Percentiles rank a stretch among this genome's conserved stretches.
phyloP scores from a whole-genome alignment of 2,888 invertebrate genomes.

The Cheilosia soror region DNA sequence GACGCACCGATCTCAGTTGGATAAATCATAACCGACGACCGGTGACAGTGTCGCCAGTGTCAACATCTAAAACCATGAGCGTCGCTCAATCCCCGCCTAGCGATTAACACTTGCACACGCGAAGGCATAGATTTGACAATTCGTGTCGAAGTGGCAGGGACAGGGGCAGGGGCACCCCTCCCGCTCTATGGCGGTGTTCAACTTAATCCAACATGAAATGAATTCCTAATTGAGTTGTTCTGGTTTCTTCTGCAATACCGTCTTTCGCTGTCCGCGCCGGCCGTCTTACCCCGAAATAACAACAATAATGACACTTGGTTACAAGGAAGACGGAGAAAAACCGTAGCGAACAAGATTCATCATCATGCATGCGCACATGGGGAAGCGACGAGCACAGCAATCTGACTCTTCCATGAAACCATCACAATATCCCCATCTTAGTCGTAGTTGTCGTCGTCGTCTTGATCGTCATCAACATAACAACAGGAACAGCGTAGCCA shows the following conservation, averaged over 20 bases:
- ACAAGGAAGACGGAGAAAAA: constrained; percentile 65
- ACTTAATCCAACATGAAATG: constrained; percentile 76
- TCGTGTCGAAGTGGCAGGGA: constrained; percentile 12
- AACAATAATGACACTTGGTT: constrained; percentile 72
- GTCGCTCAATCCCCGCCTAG: constrained; percentile 72
- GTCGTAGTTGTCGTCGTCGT: constrained; percentile 34
- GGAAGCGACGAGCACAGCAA: constrained; percentile 38
- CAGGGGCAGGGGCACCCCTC: neutral
- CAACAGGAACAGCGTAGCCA: constrained; percentile 42
- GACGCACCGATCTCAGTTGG: constrained; percentile 68
- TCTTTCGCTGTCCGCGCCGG: no score
- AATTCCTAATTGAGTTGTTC: constrained; percentile 78
- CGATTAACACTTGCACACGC: constrained; percentile 75
- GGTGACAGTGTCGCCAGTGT: constrained; percentile 75
- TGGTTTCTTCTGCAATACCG: constrained; percentile 69
- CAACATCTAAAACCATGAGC: constrained; percentile 71
- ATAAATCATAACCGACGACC: constrained; percentile 75
- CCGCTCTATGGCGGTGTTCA: constrained; percentile 50
- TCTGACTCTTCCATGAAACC: constrained; percentile 69
- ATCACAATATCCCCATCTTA: constrained; percentile 46
- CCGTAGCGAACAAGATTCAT: constrained; percentile 62
- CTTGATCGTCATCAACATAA: constrained; percentile 20
- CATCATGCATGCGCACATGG: constrained; percentile 69
- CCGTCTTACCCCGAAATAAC: constrained; percentile 55
- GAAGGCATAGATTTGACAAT: constrained; percentile 65